Percentiles rank a stretch among this genome's conserved stretches.
phyloP scores from a whole-genome alignment of 2,797 vertebrate species.

The Molothrus aeneus region DNA sequence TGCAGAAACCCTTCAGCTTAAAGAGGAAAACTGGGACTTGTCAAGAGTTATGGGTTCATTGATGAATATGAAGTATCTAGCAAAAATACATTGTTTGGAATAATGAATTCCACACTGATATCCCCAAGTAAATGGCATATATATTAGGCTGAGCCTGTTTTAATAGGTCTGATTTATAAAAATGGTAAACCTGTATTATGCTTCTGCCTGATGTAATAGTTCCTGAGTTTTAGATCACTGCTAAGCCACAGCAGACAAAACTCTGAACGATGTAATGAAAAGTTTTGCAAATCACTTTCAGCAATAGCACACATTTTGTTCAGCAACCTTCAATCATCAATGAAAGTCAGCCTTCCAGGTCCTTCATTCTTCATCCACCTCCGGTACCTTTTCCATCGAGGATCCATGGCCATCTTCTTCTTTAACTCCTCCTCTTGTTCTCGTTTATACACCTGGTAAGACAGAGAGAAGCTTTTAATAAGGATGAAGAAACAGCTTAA shows the following conservation, averaged over 20 bases:
- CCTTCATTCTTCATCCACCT: slow-evolving; percentile 98
- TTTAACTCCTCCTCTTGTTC: slow-evolving; percentile 96
- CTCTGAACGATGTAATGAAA: slow-evolving; percentile 63
- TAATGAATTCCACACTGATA: slow-evolving; percentile 50
- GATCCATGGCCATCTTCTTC: slow-evolving; percentile 91
- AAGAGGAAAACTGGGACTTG: neutral
- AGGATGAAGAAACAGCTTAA: neutral
- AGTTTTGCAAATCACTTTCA: slow-evolving; percentile 25
- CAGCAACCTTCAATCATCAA: slow-evolving; percentile 83
- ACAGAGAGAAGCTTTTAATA: neutral
- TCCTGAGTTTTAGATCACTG: slow-evolving; percentile 70
- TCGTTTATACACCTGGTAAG: slow-evolving; percentile 82
- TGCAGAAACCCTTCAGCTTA: slow-evolving; percentile 14
- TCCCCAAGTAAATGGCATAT: slow-evolving; percentile 64
- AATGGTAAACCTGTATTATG: slow-evolving; percentile 67
- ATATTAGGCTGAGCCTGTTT: slow-evolving; percentile 54
- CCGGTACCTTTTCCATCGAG: slow-evolving; percentile 94
- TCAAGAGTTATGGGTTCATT: neutral
- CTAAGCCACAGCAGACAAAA: slow-evolving; percentile 57
- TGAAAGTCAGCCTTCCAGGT: slow-evolving; percentile 90
- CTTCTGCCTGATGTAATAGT: slow-evolving; percentile 68
- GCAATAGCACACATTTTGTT: neutral
- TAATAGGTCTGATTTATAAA: slow-evolving; percentile 70
- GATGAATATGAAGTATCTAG: slow-evolving; percentile 43
- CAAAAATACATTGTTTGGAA: slow-evolving; percentile 61